Percentiles rank a stretch among this genome's conserved stretches.
Conservation (phyloP, 2,888 invertebrate species). For the Sceliomorpha sp. region DNA sequence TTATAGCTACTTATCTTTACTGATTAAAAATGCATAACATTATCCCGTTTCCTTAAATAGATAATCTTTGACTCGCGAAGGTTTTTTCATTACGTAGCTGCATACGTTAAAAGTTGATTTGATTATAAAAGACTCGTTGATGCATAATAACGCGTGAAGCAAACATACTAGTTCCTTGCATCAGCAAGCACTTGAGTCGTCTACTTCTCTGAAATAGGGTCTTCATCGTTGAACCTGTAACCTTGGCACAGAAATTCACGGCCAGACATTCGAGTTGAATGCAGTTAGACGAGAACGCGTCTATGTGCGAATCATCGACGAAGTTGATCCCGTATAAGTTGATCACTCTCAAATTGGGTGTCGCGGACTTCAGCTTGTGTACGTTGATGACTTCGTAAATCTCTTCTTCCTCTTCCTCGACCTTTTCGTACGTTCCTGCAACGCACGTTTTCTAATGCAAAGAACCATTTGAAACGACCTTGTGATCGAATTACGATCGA, state of each 20-base stretch:
- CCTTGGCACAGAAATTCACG: constrained; percentile 98
- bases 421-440: constrained; percentile 96
- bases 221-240: constrained; percentile 97
- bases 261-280: constrained; percentile 98
- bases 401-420: constrained; percentile 99
- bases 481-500: too few relatives aligned
- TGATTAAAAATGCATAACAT: too few relatives aligned
- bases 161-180: constrained; percentile 96
- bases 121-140: too few relatives aligned
- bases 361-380: constrained; percentile 98
- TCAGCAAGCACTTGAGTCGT: constrained; percentile 93
- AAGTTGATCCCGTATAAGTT: constrained; percentile 99
- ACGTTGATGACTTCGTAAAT: constrained; percentile 99
- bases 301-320: constrained; percentile 99
- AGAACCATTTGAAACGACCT: background rate
- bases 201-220: constrained; percentile 95
- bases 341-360: constrained; percentile 97
- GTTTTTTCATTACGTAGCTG: too few relatives aligned
- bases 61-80: too few relatives aligned
- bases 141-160: too few relatives aligned
- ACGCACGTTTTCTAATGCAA: constrained; percentile 33
- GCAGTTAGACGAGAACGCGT: constrained; percentile 97
- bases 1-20: too few relatives aligned
- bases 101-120: too few relatives aligned
- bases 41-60: too few relatives aligned